A percentile compares a stretch with the other conserved stretches of the same genome.
Evolutionary conservation across 1,140 invertebrate species (phyloP).

Genomic region (Apolygus lucorum): DNA sequence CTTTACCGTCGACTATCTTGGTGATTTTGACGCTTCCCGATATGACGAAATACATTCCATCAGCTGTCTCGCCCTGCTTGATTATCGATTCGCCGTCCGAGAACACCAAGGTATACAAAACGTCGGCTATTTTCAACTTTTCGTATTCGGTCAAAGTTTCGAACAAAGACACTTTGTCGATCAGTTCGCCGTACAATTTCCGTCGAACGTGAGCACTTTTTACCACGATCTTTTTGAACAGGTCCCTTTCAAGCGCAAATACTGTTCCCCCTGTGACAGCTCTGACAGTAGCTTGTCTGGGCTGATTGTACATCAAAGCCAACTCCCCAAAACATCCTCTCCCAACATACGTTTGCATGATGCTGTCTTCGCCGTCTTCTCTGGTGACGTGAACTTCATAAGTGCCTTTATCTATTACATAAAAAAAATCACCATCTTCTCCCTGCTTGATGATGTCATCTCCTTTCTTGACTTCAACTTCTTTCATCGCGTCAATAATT

Average conservation of each 20-base stretch:
- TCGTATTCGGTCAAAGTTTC: slow-evolving; percentile 54
- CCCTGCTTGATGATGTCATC: slow-evolving; percentile 16
- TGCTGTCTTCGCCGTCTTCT: slow-evolving; percentile 34
- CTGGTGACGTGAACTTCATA: slow-evolving; percentile 5
- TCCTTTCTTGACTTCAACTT: neutral
- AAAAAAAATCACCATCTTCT: slow-evolving; percentile 20
- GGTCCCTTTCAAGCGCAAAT: slow-evolving; percentile 93
- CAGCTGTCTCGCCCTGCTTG: slow-evolving; percentile 80
- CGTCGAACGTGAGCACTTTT: slow-evolving; percentile 94
- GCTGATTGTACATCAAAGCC: slow-evolving; percentile 95
- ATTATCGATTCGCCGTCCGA: slow-evolving; percentile 73
- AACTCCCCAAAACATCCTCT: slow-evolving; percentile 91
- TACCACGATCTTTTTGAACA: slow-evolving; percentile 87
- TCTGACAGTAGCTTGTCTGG: slow-evolving; percentile 79
- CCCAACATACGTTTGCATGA: slow-evolving; percentile 59
- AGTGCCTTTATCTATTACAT: slow-evolving; percentile 7
- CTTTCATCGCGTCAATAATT: slow-evolving; percentile 19
- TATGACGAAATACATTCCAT: slow-evolving; percentile 96
- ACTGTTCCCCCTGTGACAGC: slow-evolving; percentile 72
- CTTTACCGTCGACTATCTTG: slow-evolving; percentile 61
- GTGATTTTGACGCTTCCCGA: slow-evolving; percentile 74
- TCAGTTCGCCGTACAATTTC: slow-evolving; percentile 88
- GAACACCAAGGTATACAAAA: slow-evolving; percentile 70
- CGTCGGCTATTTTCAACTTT: slow-evolving; percentile 91
- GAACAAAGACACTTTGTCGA: slow-evolving; percentile 83